These are phyloP conservation scores for Ctenicera cuprea DNA, from an alignment of 2,888 invertebrate genomes.

Conservation along the genomic window DNA sequence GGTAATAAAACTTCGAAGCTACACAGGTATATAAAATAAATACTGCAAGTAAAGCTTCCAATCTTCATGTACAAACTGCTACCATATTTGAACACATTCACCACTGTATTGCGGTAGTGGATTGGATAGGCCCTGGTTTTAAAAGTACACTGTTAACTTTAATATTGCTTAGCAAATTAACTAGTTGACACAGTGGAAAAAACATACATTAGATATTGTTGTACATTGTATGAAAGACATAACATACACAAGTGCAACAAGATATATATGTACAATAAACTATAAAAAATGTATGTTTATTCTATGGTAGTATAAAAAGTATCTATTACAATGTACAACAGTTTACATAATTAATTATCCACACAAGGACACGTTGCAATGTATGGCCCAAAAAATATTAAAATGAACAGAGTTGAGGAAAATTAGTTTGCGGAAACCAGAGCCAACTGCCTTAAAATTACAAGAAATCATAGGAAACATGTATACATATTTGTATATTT, in stretches of 20 bases:
- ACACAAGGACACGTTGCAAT: neutral
- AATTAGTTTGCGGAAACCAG: slow-evolving; percentile 58
- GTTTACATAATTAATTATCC: slow-evolving; percentile 12
- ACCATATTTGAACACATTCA: slow-evolving; percentile 66
- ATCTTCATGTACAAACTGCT: slow-evolving; percentile 61
- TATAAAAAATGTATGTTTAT: slow-evolving; percentile 46
- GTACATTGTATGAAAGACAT: slow-evolving; percentile 47
- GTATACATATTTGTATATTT: slow-evolving; percentile 69
- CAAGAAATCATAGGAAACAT: slow-evolving; percentile 70
- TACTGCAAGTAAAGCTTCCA: slow-evolving; percentile 49
- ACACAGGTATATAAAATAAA: slow-evolving; percentile 38
- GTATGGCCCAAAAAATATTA: slow-evolving; percentile 24
- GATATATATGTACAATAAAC: slow-evolving; percentile 44
- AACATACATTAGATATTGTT: slow-evolving; percentile 38
- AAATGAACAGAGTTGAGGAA: slow-evolving; percentile 48
- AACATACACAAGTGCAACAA: slow-evolving; percentile 50
- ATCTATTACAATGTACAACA: slow-evolving; percentile 47
- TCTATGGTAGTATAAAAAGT: slow-evolving; percentile 47
- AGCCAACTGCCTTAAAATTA: slow-evolving; percentile 66
- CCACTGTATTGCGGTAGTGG: slow-evolving; percentile 64
- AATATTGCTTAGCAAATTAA: slow-evolving; percentile 48
- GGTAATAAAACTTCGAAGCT: neutral
- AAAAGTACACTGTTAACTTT: slow-evolving; percentile 46
- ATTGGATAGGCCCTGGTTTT: slow-evolving; percentile 64
- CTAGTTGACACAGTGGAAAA: slow-evolving; percentile 27